Base-by-base conservation (phyloP, 2,888 invertebrate genomes). In the Cosmorhoe ocellata region DNA sequence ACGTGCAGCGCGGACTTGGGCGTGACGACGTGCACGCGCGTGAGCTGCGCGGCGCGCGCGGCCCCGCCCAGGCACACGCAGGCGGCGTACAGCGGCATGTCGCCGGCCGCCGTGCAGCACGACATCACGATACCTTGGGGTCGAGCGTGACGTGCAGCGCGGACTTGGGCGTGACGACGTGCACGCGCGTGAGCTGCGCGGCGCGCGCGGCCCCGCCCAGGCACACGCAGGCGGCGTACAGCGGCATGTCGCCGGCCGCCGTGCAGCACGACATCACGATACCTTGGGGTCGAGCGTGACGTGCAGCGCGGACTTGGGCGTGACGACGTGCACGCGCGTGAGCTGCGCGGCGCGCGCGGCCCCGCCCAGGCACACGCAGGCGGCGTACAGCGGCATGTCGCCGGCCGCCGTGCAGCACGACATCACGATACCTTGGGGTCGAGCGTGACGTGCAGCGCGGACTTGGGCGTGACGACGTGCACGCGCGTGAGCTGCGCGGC, bases 141-240 rank as follows among this genome's bases (percentile, higher is more conserved):
- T 96, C 93, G 6, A 99, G 81, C 0, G 96, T 96, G 44, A 99
- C 96, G 75, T 95, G 93, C 11, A 98, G 96, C 0, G 97, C 97
- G 54, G 96, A 97, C 84, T 99, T 98, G 5, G 99, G 98, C 41
- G 94, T 93, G 38, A 86, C 84, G 59, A 84, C 79, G 71, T 85
- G 85, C 56, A 84, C 61, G 26, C 84, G 67, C 52, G 69, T 59
- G 48, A 84, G 78, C 58, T 73, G 76, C 42, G 83, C 81, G 22
- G 65, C 62, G 50, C 61, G 66, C 52, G 66, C 66, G 42, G 67
- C 69, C 53, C 58, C 52, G 24, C 59, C 66, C 59, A 79, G 78
- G 61, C 78, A 84, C 60, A 72, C 54, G 59, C 79, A 79, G 40
- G 57, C 41, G 38, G 56, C 52, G 57, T 59, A 59, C 60, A 75